Percentiles rank a stretch among this genome's conserved stretches.
These are phyloP conservation scores for Sprattus sprattus DNA, from an alignment of 2,113 vertebrate genomes.

Conservation along the genomic window DNA sequence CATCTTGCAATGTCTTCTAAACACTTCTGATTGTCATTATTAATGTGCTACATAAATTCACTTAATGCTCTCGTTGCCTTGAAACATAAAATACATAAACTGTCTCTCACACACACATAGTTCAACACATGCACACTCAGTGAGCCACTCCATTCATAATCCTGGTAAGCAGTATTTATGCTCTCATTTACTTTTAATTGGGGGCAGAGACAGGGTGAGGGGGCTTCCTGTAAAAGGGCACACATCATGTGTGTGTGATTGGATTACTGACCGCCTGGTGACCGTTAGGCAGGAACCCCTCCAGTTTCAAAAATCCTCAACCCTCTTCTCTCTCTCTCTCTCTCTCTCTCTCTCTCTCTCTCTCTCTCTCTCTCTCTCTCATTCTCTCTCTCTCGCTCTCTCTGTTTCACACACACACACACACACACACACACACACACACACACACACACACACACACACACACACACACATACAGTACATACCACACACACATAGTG, in stretches of 20 bases:
- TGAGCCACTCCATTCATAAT: conserved; percentile 50
- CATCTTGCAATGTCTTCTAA: neutral
- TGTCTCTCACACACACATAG: neutral
- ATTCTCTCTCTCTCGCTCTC: neutral
- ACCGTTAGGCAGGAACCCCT: conserved; percentile 54
- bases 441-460: neutral
- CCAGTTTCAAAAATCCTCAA: conserved; percentile 53
- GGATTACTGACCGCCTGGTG: conserved; percentile 70
- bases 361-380: no score
- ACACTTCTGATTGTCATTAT: neutral
- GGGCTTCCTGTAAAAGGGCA: conserved; percentile 72
- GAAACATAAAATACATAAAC: neutral
- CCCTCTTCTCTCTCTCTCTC: conserved; percentile 34
- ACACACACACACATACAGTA: no score
- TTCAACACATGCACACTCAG: neutral
- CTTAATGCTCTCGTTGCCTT: neutral
- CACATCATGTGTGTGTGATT: conserved; percentile 70
- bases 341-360: conserved; percentile 28
- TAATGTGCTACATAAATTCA: neutral
- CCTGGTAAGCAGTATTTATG: conserved; percentile 61
- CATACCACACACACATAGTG: neutral
- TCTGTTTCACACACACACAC: neutral
- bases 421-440: neutral
- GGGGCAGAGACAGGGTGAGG: conserved; percentile 52
- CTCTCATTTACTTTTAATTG: conserved; percentile 72